Percentiles rank a stretch among this genome's conserved stretches.
phyloP scores from a whole-genome alignment of 2,113 vertebrate species.

The Pithys albifrons region DNA sequence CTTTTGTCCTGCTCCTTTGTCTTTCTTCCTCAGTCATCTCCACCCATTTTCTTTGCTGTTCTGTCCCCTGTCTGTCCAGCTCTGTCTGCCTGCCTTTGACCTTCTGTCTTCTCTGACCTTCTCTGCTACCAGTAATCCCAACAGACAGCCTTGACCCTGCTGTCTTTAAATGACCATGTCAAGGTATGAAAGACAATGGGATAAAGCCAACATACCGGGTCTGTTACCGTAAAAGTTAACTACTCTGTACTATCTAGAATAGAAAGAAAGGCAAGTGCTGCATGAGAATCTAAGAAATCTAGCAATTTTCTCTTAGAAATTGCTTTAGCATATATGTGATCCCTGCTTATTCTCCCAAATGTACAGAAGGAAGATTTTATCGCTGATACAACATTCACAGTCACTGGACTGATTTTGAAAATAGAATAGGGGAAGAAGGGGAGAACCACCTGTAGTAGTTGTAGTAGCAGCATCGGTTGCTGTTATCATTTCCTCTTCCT shows the following conservation, averaged over 20 bases:
- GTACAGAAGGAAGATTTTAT: neutral
- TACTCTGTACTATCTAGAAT: neutral
- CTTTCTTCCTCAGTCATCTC: neutral
- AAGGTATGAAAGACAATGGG: neutral
- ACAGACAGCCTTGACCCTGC: neutral
- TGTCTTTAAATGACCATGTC: neutral
- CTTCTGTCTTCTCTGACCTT: neutral
- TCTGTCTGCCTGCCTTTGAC: neutral
- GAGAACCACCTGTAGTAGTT: neutral
- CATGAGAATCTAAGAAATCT: neutral
- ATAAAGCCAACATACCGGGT: neutral
- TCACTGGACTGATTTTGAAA: neutral
- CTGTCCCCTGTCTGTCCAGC: neutral
- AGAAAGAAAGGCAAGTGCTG: neutral
- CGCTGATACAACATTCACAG: neutral
- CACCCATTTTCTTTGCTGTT: accelerated
- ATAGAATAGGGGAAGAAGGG: neutral
- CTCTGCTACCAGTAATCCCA: neutral
- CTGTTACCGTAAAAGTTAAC: neutral
- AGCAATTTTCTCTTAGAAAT: neutral
- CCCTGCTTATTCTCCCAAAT: neutral
- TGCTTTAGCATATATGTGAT: neutral
- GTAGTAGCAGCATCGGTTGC: neutral
- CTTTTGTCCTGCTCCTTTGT: neutral
- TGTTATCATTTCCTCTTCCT: neutral